A percentile compares a stretch with the other conserved stretches of the same genome.
Evolutionary conservation across 2,888 invertebrate genomes (phyloP).

Genomic region (Netelia inedita): DNA sequence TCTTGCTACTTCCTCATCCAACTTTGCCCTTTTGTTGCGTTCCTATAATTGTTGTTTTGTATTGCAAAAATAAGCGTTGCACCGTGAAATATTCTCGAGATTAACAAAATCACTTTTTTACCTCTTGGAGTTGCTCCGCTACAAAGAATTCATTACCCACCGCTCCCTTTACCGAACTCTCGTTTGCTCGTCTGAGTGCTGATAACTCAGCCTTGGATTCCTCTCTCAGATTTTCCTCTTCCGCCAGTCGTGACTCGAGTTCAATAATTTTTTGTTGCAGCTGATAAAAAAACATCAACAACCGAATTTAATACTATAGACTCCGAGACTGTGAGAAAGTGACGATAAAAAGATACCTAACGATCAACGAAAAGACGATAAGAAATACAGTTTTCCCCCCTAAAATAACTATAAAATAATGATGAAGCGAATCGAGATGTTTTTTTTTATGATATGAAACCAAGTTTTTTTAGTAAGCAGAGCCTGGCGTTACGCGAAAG

Average conservation of each 20-base stretch:
- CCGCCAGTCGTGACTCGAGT: conserved; percentile 85
- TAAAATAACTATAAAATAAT: not conserved
- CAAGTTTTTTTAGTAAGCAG: conserved; percentile 42
- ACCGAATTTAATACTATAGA: conserved; percentile 48
- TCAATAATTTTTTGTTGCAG: conserved; percentile 86
- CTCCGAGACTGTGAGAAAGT: not conserved
- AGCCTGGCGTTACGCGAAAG: conserved; percentile 44
- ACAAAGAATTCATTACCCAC: conserved; percentile 70
- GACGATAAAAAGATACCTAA: not conserved
- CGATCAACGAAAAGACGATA: not conserved
- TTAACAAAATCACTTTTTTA: conserved; percentile 61
- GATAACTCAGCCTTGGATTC: conserved; percentile 75
- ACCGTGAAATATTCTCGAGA: conserved; percentile 7
- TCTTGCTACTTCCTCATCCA: conserved; percentile 77
- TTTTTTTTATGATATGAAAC: not conserved
- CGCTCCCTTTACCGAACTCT: conserved; percentile 75
- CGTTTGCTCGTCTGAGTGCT: conserved; percentile 82
- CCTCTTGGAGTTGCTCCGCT: conserved; percentile 79
- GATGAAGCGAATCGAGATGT: not conserved
- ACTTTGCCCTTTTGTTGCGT: conserved; percentile 74
- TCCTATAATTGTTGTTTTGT: conserved; percentile 75
- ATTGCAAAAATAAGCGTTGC: conserved; percentile 13
- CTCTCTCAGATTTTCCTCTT: conserved; percentile 78
- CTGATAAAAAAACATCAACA: conserved; percentile 78
- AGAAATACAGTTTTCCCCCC: not conserved